Base-by-base conservation (phyloP, 2,888 invertebrate genomes). In the Periphyllus acericola region DNA sequence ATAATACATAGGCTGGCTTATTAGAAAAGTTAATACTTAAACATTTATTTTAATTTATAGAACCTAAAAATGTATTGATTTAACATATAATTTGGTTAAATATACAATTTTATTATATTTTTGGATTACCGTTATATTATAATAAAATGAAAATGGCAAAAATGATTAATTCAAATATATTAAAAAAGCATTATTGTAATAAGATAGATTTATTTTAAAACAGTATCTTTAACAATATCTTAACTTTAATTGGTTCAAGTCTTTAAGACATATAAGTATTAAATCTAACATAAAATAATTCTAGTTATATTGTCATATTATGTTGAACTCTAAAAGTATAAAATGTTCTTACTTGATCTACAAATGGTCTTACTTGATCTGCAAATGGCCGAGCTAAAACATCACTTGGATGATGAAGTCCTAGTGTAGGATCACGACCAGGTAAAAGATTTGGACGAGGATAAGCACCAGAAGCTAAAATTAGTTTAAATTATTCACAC, bases 311-410 rank as follows among this genome's bases (percentile, higher is more conserved):
- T 55, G 17, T 55, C 19, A 60, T 25, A 25, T 60, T 25, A 60
- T 60, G 6, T 60, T 60, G 21, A 3, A 52, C 52, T 60, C 5
- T 60, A 60, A 46, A 46, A 46, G 0, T 60, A 60, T 60, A 25
- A 60, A 60, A 55, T 55, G 21, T 29, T 25, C 68, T 71, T 46
- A 82, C 81, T 82, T 82, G 81, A 46, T 82, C 81, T 29, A 34
- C 36, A 36, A 60, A 83, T 36, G 60, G 83, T 72, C 74, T 79
- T 90, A 96, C 92, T 91, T 96, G 95, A 91, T 96, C 96, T 74
- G 96, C 95, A 92, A 96, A 96, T 4, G 95, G 96, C 91, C 96
- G 93, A 79, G 95, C 95, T 89, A 97, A 93, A 89, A 97, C 93
- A 91, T 96, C 96, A 19, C 91, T 91, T 0, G 95, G 95, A 90